Evolutionary conservation across 2,113 vertebrate genomes (phyloP).

Genomic region (Scytalopus superciliaris): DNA sequence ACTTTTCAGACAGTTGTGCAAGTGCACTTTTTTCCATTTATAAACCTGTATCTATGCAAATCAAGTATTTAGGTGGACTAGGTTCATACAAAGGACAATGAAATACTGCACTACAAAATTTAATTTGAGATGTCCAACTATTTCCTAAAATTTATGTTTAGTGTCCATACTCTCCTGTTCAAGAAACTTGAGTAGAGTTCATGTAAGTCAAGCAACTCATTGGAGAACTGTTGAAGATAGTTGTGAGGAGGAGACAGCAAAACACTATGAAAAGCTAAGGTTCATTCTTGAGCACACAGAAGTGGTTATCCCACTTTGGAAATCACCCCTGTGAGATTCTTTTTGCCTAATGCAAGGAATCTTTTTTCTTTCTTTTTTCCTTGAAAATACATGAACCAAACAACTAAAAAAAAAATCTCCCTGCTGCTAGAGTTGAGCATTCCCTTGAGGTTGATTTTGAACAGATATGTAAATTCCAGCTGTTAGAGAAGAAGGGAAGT

Average conservation of each 20-base stretch:
- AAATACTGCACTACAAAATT: neutral
- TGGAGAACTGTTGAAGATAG: neutral
- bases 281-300: neutral
- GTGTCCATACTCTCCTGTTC: neutral
- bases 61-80: neutral
- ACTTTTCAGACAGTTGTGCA: neutral
- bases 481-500: neutral
- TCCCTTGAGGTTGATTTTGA: neutral
- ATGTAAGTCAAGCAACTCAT: neutral
- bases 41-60: slow-evolving; percentile 3
- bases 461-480: neutral
- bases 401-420: too few species aligned
- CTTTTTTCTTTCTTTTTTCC: neutral
- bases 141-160: neutral
- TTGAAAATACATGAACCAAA: neutral
- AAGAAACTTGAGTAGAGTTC: neutral
- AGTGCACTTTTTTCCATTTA: neutral
- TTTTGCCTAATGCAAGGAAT: neutral
- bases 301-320: neutral
- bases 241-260: neutral
- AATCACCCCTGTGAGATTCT: neutral
- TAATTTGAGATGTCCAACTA: neutral
- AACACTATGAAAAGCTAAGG: neutral
- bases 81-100: neutral
- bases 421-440: neutral